Evolutionary conservation across 1,140 invertebrate genomes (phyloP).

Genomic region (Dysdera silvatica): DNA sequence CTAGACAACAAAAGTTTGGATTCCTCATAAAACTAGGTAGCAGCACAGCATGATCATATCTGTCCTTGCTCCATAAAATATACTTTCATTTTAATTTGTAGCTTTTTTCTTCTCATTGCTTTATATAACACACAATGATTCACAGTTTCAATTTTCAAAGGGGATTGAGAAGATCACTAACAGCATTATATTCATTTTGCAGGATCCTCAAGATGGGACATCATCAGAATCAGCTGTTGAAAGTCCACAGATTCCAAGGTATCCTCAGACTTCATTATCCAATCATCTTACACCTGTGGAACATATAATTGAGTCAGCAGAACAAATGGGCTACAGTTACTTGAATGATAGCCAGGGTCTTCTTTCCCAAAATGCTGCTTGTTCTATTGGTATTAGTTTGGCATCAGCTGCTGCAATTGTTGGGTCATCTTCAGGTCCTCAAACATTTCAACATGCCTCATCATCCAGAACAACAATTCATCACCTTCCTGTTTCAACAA

Average conservation of each 20-base stretch:
- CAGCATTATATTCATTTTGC: background rate
- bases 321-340: slow-evolving; percentile 25
- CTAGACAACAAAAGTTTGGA: too few species aligned
- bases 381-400: slow-evolving; percentile 2
- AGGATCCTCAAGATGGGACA: slow-evolving; percentile 26
- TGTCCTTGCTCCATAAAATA: too few species aligned
- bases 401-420: slow-evolving; percentile 9
- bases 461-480: slow-evolving; percentile 21
- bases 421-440: slow-evolving; percentile 2
- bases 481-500: slow-evolving; percentile 24
- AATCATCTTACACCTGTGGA: slow-evolving; percentile 5
- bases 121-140: too few species aligned
- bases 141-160: too few species aligned
- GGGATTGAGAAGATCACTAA: too few species aligned
- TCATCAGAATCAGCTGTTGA: slow-evolving; percentile 28
- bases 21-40: too few species aligned
- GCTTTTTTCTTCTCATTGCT: too few species aligned
- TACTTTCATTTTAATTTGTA: too few species aligned
- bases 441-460: slow-evolving; percentile 19
- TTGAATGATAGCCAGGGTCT: background rate
- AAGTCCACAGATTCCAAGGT: slow-evolving; percentile 24
- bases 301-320: slow-evolving; percentile 11
- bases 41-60: too few species aligned
- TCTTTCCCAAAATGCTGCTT: slow-evolving; percentile 7
- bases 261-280: background rate